Base-by-base conservation (phyloP, 23 tunicate species). In the Halocynthia roretzi region DNA sequence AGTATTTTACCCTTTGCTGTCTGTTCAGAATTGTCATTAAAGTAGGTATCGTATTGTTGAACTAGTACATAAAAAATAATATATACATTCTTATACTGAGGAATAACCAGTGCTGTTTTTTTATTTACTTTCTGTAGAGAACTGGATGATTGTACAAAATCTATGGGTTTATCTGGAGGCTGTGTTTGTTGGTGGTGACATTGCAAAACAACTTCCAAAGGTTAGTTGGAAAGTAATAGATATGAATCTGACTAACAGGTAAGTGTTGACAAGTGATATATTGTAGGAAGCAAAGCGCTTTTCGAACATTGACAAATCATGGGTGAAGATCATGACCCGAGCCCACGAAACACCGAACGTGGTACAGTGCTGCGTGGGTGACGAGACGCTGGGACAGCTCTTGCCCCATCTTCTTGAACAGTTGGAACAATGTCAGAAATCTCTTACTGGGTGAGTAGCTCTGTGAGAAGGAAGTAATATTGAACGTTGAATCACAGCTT, bases 131-230 rank as follows among this genome's bases (percentile, higher is more conserved):
- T 7, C 86, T 86, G 44, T 31, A 31, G 99, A 94, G 61, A 82
- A 84, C 83, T 94, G 99, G 99, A 62, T 94, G 80, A 81, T 94
- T 63, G 99, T 94, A 52, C 99, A 94, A 65, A 94, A 94, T 77
- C 75, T 94, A 80, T 94, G 99, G 99, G 95, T 94, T 52, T 94
- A 94, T 68, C 60, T 94, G 49, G 99, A 94, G 78, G 99, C 99
- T 67, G 99, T 94, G 68, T 94, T 94, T 81, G 99, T 94, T 18
- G 99, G 99, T 5, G 99, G 99, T 50, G 99, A 94, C 67, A 94
- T 94, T 60, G 99, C 99, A 19, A 94, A 94, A 69, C 99, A 94
- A 70, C 72, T 94, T 61, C 99, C 99, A 2, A 88, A 94, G 80
- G 98, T 80, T 17, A 52, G 80, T 57, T 8, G 15, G n/a, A n/a